Evolutionary conservation across 2,888 invertebrate genomes (phyloP).

Genomic region (Lasioglossum oenotherae): DNA sequence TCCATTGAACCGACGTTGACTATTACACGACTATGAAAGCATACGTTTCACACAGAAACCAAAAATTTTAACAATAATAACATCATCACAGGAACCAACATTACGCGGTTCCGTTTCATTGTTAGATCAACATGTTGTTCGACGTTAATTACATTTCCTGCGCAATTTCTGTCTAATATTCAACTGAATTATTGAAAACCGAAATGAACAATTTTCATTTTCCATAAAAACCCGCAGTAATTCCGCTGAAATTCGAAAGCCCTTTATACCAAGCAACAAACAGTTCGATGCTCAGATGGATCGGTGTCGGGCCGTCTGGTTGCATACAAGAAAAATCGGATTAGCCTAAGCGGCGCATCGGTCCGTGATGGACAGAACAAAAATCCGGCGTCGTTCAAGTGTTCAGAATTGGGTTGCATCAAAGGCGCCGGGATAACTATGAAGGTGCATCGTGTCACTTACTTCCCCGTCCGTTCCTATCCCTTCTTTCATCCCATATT

Average conservation of each 20-base stretch:
- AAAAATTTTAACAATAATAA: neutral
- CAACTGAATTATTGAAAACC: neutral
- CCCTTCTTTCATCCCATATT: constrained; percentile 17
- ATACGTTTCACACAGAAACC: neutral
- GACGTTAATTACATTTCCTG: too few relatives aligned
- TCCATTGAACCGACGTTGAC: neutral
- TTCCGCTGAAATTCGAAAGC: neutral
- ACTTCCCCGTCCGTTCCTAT: neutral
- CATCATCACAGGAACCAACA: neutral
- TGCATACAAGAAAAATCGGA: constrained; percentile 3
- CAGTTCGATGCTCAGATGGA: neutral
- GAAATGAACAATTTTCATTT: neutral
- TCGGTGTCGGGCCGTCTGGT: neutral
- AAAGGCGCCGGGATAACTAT: neutral
- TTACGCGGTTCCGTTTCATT: neutral
- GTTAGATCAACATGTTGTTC: neutral
- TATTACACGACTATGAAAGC: neutral
- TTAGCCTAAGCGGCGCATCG: neutral
- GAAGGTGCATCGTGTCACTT: constrained; percentile 20
- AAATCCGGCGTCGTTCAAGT: constrained; percentile 8
- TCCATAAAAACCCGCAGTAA: neutral
- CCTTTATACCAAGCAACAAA: neutral
- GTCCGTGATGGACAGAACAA: neutral
- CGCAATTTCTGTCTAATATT: neutral
- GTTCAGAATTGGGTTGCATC: constrained; percentile 10